phyloP scores from a whole-genome alignment of 2,113 vertebrate genomes.

The Reinhardtius hippoglossoides region DNA sequence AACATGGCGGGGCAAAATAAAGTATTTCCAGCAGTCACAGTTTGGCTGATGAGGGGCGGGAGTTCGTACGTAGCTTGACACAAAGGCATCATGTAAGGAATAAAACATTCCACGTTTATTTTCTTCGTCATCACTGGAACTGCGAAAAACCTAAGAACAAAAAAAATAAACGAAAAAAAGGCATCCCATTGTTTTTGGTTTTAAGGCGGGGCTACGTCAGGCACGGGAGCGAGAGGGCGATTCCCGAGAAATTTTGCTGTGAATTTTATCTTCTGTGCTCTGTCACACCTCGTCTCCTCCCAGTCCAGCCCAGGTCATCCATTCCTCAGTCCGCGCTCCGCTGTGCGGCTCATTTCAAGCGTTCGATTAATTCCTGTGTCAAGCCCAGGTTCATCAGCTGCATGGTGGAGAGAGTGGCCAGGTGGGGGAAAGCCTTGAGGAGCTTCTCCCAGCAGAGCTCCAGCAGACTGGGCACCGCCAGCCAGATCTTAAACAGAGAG shows the following conservation, averaged over 20 bases:
- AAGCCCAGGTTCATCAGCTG: slow-evolving; percentile 96
- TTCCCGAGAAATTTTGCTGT: slow-evolving; percentile 35
- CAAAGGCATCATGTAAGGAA: slow-evolving; percentile 44
- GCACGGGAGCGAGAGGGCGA: slow-evolving; percentile 24
- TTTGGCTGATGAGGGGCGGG: slow-evolving; percentile 36
- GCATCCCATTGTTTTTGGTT: slow-evolving; percentile 82
- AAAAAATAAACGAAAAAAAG: slow-evolving; percentile 56
- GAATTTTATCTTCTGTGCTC: slow-evolving; percentile 52
- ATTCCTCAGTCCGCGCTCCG: slow-evolving; percentile 11
- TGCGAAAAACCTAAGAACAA: slow-evolving; percentile 49
- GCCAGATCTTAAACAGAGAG: slow-evolving; percentile 98
- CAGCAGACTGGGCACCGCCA: slow-evolving; percentile 94
- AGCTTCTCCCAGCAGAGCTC: slow-evolving; percentile 98
- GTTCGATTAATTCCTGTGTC: slow-evolving; percentile 94
- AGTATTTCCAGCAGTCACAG: slow-evolving; percentile 33
- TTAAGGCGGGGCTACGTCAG: slow-evolving; percentile 79
- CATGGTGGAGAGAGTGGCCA: slow-evolving; percentile 86
- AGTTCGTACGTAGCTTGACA: slow-evolving; percentile 31
- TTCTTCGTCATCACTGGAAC: slow-evolving; percentile 53
- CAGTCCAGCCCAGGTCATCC: slow-evolving; percentile 29
- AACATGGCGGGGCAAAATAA: slow-evolving; percentile 36
- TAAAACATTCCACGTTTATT: slow-evolving; percentile 60
- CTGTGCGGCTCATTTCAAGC: slow-evolving; percentile 87
- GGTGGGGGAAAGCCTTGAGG: slow-evolving; percentile 88
- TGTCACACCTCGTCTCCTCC: slow-evolving; percentile 23